Evolutionary conservation across 1,140 invertebrate genomes (phyloP).

Genomic region (Bursaphelenchus mucronatus): DNA sequence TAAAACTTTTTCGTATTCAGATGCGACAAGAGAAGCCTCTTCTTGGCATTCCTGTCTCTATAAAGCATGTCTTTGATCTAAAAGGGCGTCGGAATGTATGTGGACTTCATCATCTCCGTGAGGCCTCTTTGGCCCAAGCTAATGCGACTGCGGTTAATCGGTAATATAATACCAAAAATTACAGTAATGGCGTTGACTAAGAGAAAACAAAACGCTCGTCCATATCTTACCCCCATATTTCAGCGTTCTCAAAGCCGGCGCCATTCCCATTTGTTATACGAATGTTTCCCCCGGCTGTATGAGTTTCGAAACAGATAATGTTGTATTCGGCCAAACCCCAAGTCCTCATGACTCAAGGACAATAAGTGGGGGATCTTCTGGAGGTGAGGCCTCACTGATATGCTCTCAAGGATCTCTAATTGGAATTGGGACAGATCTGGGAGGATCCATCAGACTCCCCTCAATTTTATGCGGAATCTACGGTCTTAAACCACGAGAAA

Average conservation of each 20-base stretch:
- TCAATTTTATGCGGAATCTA: conserved; percentile 84
- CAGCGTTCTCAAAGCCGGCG: conserved; percentile 1
- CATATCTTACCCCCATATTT: no score
- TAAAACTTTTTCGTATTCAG: background rate
- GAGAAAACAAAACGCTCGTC: no score
- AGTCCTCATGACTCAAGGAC: conserved; percentile 83
- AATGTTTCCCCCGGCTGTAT: conserved; percentile 9
- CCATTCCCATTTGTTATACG: conserved; percentile 8
- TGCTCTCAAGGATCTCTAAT: conserved; percentile 67
- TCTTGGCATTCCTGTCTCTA: conserved; percentile 31
- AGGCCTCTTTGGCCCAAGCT: conserved; percentile 17
- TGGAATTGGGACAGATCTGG: conserved; percentile 88
- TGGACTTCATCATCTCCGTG: conserved; percentile 19
- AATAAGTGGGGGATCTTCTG: conserved; percentile 70
- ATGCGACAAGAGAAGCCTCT: conserved; percentile 41
- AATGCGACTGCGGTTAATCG: conserved; percentile 29
- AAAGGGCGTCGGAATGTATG: conserved; percentile 19
- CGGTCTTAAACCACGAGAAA: conserved; percentile 83
- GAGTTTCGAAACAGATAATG: conserved; percentile 80
- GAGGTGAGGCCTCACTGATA: conserved; percentile 57
- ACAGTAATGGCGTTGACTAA: no score
- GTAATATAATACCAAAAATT: background rate
- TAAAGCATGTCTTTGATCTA: conserved; percentile 34
- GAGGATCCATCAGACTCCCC: conserved; percentile 90
- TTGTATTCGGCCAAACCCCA: conserved; percentile 74